Base-by-base conservation (phyloP, 2,113 vertebrate genomes). In the Lynx canadensis region DNA sequence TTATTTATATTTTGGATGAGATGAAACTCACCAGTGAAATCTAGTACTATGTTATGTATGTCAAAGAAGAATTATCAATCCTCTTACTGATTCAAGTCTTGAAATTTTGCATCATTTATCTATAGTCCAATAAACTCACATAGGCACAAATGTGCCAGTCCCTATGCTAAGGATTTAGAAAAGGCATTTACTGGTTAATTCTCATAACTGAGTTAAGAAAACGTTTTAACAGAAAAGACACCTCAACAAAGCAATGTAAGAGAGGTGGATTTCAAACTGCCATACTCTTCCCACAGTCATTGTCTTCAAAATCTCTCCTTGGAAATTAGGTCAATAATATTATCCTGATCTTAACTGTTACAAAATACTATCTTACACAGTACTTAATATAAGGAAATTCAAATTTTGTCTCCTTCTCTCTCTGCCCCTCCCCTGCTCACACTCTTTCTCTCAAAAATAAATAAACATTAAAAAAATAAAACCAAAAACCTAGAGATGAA, bases 261-360 rank as follows among this genome's bases (percentile, higher is more conserved):
- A 69, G 21, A 94, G 25, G 15, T 73, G 7, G 52, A 66, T 86
- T 86, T 89, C 16, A 95, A 78, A 60, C 91, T 78, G 10, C 21
- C 31, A 89, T 12, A 68, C 2, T 79, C 21, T 82, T 84, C 19
- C 36, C 55, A 83, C 2, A 85, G 31, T 23, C 31, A 91, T 11
- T 87, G 18, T 81, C 63, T 97, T 92, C 60, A 94, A 74, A 95
- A 74, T 94, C 25, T 87, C 71, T 81, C 48, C 50, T 71, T 86
- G 69, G 18, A 16, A 79, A 83, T 87, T 82, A 69, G 5, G 85
- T 45, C 3, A 83, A 94, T 7, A 78, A 60, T 50, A 4, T 82
- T 94, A 65, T 52, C 16, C 21, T 55, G 16, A 78, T 74, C 55
- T 48, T 74, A 97, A 74, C 1, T 83, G 25, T 90, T 93, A 71